Evolutionary conservation across 2,113 vertebrate genomes (phyloP).

Genomic region (Xenopus tropicalis): DNA sequence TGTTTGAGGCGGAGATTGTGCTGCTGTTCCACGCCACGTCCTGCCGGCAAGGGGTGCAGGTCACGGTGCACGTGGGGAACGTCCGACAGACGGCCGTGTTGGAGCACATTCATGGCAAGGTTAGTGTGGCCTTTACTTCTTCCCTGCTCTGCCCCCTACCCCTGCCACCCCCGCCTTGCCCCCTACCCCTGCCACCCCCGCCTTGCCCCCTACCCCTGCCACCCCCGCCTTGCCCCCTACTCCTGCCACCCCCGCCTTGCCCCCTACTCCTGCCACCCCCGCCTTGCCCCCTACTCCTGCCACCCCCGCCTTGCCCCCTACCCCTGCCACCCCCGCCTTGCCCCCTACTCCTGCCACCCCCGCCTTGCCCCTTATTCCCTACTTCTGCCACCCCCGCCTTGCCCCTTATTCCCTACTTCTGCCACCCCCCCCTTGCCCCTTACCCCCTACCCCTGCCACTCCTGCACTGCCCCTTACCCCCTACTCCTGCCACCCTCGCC

Average conservation of each 20-base stretch:
- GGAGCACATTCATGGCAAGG: slow-evolving; percentile 91
- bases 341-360: neutral
- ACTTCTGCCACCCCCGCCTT: neutral
- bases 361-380: neutral
- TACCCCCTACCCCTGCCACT: neutral
- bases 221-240: neutral
- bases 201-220: neutral
- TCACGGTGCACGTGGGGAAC: slow-evolving; percentile 93
- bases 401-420: neutral
- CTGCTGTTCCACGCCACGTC: slow-evolving; percentile 93
- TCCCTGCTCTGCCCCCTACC: neutral
- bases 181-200: neutral
- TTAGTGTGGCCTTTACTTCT: slow-evolving; percentile 52
- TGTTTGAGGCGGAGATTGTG: slow-evolving; percentile 95
- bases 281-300: neutral
- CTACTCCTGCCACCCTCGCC: neutral
- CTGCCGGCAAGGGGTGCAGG: slow-evolving; percentile 96
- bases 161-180: neutral
- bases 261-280: neutral
- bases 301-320: neutral
- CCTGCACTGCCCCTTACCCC: neutral
- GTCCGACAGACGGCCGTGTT: slow-evolving; percentile 92
- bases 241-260: neutral
- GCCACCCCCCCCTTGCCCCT: neutral
- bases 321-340: neutral